Evolutionary conservation across 2,113 vertebrate species (phyloP).

Genomic region (Rynchops niger): DNA sequence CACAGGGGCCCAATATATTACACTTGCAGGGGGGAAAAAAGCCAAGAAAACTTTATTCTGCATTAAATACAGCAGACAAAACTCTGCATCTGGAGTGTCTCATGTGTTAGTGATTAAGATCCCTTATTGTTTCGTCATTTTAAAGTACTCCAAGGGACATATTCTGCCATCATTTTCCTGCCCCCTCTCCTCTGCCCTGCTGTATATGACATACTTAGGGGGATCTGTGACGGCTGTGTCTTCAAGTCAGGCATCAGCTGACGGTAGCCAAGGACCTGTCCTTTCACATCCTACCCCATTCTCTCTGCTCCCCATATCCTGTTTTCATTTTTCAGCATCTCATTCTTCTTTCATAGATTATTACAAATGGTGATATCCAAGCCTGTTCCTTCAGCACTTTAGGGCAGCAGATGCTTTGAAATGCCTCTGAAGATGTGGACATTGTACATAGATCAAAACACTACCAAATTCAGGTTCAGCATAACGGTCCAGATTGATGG

Average conservation of each 20-base stretch:
- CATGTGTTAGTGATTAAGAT: slow-evolving; percentile 40
- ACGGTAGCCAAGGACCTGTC: not conserved
- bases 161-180: not conserved
- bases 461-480: not conserved
- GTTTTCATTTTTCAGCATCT: not conserved
- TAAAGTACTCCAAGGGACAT: slow-evolving; percentile 13
- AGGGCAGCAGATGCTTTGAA: not conserved
- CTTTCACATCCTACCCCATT: not conserved
- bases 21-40: not conserved
- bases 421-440: not conserved
- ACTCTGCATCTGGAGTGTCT: slow-evolving; percentile 16
- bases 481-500: not conserved
- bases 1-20: slow-evolving; percentile 15
- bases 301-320: not conserved
- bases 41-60: slow-evolving; percentile 32
- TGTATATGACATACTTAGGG: not conserved
- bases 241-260: not conserved
- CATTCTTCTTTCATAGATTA: not conserved
- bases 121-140: not conserved
- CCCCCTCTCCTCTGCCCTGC: not conserved
- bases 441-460: not conserved
- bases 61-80: slow-evolving; percentile 27
- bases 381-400: not conserved
- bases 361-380: not conserved
- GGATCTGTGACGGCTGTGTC: not conserved